phyloP scores from a whole-genome alignment of 2,797 vertebrate species.

The Hemibagrus guttatus region DNA sequence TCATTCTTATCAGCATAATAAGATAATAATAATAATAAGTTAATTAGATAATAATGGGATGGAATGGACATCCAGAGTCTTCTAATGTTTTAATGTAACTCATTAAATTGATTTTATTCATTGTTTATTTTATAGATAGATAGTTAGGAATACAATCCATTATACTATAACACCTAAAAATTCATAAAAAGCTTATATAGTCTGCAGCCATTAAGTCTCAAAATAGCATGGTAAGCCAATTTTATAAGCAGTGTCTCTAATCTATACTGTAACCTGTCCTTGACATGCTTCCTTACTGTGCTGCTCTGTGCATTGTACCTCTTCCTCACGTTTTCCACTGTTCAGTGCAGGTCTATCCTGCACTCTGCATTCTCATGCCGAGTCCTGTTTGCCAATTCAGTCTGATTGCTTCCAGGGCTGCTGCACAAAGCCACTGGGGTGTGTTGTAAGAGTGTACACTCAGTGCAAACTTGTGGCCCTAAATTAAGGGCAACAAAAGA shows the following conservation, averaged over 20 bases:
- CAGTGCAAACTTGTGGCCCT: constrained; percentile 57
- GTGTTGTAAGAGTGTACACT: constrained; percentile 49
- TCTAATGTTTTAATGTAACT: constrained; percentile 2
- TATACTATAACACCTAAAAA: constrained; percentile 4
- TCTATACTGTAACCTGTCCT: constrained; percentile 44
- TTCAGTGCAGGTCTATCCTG: constrained; percentile 4
- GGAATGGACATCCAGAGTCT: neutral
- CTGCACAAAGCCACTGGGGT: constrained; percentile 17
- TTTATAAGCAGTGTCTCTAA: constrained; percentile 8
- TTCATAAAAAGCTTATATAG: constrained; percentile 24
- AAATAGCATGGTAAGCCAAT: constrained; percentile 4
- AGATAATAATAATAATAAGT: constrained; percentile 6
- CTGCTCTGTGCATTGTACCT: constrained; percentile 17
- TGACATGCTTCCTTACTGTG: constrained; percentile 26
- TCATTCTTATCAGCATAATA: neutral
- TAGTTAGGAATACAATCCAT: neutral
- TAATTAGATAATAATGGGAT: constrained; percentile 26
- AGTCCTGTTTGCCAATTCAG: constrained; percentile 32
- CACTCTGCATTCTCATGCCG: constrained; percentile 13
- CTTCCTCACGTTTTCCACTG: neutral
- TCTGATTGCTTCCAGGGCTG: constrained; percentile 6
- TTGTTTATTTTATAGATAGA: neutral
- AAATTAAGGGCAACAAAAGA: constrained; percentile 64
- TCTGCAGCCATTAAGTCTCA: constrained; percentile 11
- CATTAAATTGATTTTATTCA: neutral